Base-by-base conservation (phyloP, 2,113 vertebrate species). In the Elaphurus davidianus region DNA sequence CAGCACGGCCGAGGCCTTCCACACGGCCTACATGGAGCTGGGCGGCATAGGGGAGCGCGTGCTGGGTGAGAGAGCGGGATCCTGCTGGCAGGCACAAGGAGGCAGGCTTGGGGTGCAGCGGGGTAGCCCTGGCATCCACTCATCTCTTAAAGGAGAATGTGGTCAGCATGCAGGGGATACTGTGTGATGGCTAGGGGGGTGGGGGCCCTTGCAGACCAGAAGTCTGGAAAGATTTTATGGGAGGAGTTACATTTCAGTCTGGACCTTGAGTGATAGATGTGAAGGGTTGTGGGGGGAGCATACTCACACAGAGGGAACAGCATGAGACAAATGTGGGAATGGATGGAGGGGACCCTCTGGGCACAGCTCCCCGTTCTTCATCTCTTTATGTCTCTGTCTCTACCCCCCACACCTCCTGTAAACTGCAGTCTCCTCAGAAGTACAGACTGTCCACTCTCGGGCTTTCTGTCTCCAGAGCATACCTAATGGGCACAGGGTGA, bases 21-120 rank as follows among this genome's bases (percentile, higher is more conserved):
- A 99, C 86, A 99, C 97, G 0, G 99, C 99, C 0, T 99, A 99
- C 97, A 98, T 99, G 99, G 99, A 99, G 89, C 98, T 99, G 91
- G 99, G 99, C 2, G 99, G 99, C 87, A 97, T 99, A 93, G 99
- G 99, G 25, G 99, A 99, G 87, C 98, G 99, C 52, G 99, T 99
- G n/a, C 93, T 99, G n/a, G 99, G 99, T 99, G 94, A 99, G 99
- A 79, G n/a, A 62, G 28, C 1, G 30, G 7, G 43, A 12, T 1
- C 5, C 52, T 12, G 11, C 45, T 1, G 36, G 15, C 47, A 83
- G 71, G 36, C 2, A 0, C 7, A 6, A 13, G 1, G 30, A 95
- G 57, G 8, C 57, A 81, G 36, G 4, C 92, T 67, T n/a, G 33
- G 6, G 27, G 59, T 2, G 21, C 27, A 5, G 27, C 11, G 11